Percentiles rank a stretch among this genome's conserved stretches.
Evolutionary conservation across 1,140 invertebrate genomes (phyloP).

Genomic region (Leptinotarsa lineolata): DNA sequence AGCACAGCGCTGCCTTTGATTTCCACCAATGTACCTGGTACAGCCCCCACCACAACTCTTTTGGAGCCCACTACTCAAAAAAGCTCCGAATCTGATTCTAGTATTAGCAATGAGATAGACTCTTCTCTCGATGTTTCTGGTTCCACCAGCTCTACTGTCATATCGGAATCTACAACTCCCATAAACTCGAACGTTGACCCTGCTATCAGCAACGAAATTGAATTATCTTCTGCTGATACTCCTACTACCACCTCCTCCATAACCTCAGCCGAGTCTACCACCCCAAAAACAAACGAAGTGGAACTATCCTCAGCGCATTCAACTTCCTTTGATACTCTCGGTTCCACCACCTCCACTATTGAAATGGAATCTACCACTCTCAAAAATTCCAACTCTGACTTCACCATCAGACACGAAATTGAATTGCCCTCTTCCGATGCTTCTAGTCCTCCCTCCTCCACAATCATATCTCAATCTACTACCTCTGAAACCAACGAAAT

Average conservation of each 20-base stretch:
- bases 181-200: background rate
- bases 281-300: background rate
- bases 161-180: background rate
- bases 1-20: constrained; percentile 1
- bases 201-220: background rate
- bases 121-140: no score
- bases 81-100: background rate
- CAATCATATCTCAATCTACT: no score
- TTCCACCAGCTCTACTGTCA: no score
- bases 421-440: background rate
- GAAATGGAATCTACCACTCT: background rate
- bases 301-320: no score
- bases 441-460: no score
- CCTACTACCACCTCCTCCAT: no score
- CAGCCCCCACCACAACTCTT: constrained; percentile 14
- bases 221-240: background rate
- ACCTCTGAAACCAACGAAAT: background rate
- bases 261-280: background rate
- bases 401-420: background rate
- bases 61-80: background rate
- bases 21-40: constrained; percentile 7
- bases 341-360: no score
- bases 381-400: background rate
- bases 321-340: no score
- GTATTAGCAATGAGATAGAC: background rate